Conservation (phyloP, 1,140 invertebrate genomes). For the Habropoda laboriosa region DNA sequence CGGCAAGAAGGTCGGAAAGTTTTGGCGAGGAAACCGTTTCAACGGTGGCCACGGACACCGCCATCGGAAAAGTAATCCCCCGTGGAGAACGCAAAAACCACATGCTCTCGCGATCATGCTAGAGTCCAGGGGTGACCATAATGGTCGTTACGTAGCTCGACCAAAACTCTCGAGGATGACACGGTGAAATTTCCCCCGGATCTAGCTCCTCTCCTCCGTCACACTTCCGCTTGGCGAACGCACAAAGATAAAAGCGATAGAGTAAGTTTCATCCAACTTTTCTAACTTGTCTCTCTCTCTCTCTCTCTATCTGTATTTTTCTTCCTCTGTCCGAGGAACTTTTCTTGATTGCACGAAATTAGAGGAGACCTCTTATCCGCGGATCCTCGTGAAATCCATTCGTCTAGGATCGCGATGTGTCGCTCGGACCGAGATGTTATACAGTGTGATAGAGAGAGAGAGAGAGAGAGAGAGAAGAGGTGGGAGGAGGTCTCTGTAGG, state of each 20-base stretch:
- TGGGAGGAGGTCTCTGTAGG: slow-evolving; percentile 39
- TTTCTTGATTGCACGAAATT: slow-evolving; percentile 48
- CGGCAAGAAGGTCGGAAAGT: slow-evolving; percentile 5
- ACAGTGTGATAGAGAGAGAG: neutral
- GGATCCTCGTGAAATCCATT: slow-evolving; percentile 9
- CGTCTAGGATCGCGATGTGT: slow-evolving; percentile 32
- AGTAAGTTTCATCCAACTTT: slow-evolving; percentile 44
- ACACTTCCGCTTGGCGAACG: neutral
- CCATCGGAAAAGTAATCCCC: slow-evolving; percentile 13
- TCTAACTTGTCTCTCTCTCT: slow-evolving; percentile 21
- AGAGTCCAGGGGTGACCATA: neutral
- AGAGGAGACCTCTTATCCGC: slow-evolving; percentile 12
- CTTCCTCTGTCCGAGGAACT: slow-evolving; percentile 14
- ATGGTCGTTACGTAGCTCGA: neutral
- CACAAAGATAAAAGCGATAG: slow-evolving; percentile 20
- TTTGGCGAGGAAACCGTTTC: neutral
- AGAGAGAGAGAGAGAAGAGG: neutral
- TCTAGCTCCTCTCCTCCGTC: neutral
- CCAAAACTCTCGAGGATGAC: slow-evolving; percentile 1
- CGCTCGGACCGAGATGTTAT: slow-evolving; percentile 8
- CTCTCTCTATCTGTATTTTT: neutral
- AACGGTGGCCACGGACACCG: neutral
- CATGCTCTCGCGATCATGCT: neutral
- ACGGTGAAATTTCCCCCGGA: slow-evolving; percentile 32
- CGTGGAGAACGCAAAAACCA: neutral